These are phyloP conservation scores for human DNA, from an alignment of 2,113 vertebrate species.

Conservation along the genomic window GRCh38 chr4:185961501-185962000, in stretches of 20 bases:
- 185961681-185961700: background rate
- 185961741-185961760: background rate
- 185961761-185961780: background rate
- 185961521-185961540: background rate
- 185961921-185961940: background rate
- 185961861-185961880: background rate
- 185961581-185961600: background rate
- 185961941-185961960: background rate
- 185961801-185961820: background rate
- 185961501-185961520: background rate
- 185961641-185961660: background rate
- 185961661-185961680: background rate
- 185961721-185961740: background rate
- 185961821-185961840: background rate
- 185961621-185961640: background rate
- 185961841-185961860: background rate
- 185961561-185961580: background rate
- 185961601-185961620: background rate
- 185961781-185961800: background rate
- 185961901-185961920: background rate
- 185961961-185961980: background rate
- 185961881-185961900: background rate
- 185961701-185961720: background rate
- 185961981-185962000: background rate
- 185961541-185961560: background rate